Evolutionary conservation across 2,888 invertebrate genomes (phyloP), one percentile per base, ranked within the genome.

Genomic region (Phrixothrix hirtus): DNA sequence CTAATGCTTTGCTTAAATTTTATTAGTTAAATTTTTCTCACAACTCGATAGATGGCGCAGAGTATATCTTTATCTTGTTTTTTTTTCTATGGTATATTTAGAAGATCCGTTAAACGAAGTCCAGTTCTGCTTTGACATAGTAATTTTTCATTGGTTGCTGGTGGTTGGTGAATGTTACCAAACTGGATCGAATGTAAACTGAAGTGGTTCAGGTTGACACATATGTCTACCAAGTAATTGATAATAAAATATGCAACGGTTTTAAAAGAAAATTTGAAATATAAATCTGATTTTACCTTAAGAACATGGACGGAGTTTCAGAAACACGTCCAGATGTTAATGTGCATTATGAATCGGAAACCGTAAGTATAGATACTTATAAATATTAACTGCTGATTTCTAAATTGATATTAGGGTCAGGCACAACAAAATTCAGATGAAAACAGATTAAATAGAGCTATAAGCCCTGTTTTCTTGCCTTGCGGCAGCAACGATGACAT

Each of bases 401-500:
- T n/a, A 21, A 21, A 3, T 21, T 21, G 3, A 21, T 5, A 21
- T 5, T 11, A 37, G 36, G 25, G 11, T 11, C 36, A 37, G 12
- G 15, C 25, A 10, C 36, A 37, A 10, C 17, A 11, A 25, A 13
- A 16, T 15, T 17, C 41, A 14, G 36, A 43, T 12, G 37, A 27
- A 4, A 36, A 42, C 14, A 31, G 26, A 37, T 3, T 49, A 15
- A 48, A 48, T 25, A 16, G 35, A 25, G 35, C 48, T 2, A 32
- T 44, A 30, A 41, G 31, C 10, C 43, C 46, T 36, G 32, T 53
- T 9, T 60, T 64, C 35, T 55, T 64, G 32, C 64, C 70, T 11
- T 70, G 71, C 51, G 65, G 69, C 44, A 68, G 71, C 36, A 65
- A 48, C 29, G 82, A 82, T 57, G 87, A 88, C 57, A 84, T 91